Base-by-base conservation (phyloP, 1,140 invertebrate species). In the Triops longicaudatus region DNA sequence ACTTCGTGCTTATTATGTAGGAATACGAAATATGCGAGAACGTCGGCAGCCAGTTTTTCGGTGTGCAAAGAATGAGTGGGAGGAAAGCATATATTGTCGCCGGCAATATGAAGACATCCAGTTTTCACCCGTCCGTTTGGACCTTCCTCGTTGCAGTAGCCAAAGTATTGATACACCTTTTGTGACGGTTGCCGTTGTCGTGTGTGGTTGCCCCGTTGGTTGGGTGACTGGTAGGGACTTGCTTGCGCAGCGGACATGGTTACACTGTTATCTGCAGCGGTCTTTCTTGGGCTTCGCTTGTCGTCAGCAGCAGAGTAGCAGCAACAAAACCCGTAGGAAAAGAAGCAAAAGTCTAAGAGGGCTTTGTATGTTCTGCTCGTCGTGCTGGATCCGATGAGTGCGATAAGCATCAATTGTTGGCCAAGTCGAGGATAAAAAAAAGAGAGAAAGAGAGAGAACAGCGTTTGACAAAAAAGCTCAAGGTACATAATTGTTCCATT, bases 321-420 rank as follows among this genome's bases (percentile, higher is more conserved):
- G 50, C 50, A 63, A 63, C n/a, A 63, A 63, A 63, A 63, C 50
- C 50, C 50, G 50, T 37, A 37, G 31, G 31, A 37, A 63, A 63
- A 63, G 17, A 22, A 63, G 22, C 10, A 63, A 63, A 22, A n/a
- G 17, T 63, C 50, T 22, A 63, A 63, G 17, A 63, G 50, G 50
- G 50, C 50, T 63, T 63, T 63, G 50, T 63, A 63, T 63, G 50
- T 63, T 63, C 50, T 63, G 7, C 50, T 17, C 50, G 50, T 63
- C 50, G 50, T 63, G 50, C 50, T 63, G 50, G 50, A 63, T 22
- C 22, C 0, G 14, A 22, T 5, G 22, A 63, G 50, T 63, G 4
- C 1, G 50, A 63, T 63, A 63, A 63, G 50, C 50, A 63, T 63
- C 50, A 63, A 63, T 63, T 63, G 50, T 63, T 63, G 50, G 50